Base-by-base conservation (phyloP, 2,888 invertebrate genomes). In the Lochmaea capreae region DNA sequence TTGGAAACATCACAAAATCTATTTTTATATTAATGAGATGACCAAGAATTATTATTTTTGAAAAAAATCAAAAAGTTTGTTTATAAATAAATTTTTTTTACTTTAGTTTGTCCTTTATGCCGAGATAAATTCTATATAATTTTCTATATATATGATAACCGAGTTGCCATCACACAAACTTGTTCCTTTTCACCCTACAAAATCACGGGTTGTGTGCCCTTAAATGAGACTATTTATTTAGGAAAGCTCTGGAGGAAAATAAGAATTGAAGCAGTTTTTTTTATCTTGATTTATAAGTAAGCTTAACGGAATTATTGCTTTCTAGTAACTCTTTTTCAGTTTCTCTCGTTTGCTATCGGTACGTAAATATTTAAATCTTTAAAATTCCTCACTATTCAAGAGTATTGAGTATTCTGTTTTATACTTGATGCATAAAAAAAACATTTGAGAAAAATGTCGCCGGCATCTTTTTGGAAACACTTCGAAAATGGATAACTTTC, bases 231-330 rank as follows among this genome's bases (percentile, higher is more conserved):
- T 76, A 76, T 76, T 76, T 76, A 67, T 73, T 76, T 76, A 76
- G 76, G 63, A 67, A 74, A 33, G 33, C 59, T 26, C 75, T 72
- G 75, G 74, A 71, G 75, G 74, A 77, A 77, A 77, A 76, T 74
- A 76, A 68, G 76, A 76, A 70, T 72, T 72, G 75, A 76, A 75
- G 70, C 72, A 67, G 76, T 71, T 79, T 77, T 76, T 77, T 33
- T 33, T 74, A 78, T 77, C 74, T 74, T 77, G 77, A 78, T 77
- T 78, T 78, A 77, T 74, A 62, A 65, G 58, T 43, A 71, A 76
- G 76, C 76, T 79, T 79, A 75, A 75, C 66, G 62, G 71, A 75
- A 72, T 75, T 75, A 75, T 75, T 72, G 74, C 26, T 72, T 72
- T 74, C 74, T 74, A 71, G 71, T 71, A 68, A 74, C 65, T 61